Evolutionary conservation across 2,797 vertebrate genomes (phyloP).

Genomic region (Hephaestus fuliginosus): DNA sequence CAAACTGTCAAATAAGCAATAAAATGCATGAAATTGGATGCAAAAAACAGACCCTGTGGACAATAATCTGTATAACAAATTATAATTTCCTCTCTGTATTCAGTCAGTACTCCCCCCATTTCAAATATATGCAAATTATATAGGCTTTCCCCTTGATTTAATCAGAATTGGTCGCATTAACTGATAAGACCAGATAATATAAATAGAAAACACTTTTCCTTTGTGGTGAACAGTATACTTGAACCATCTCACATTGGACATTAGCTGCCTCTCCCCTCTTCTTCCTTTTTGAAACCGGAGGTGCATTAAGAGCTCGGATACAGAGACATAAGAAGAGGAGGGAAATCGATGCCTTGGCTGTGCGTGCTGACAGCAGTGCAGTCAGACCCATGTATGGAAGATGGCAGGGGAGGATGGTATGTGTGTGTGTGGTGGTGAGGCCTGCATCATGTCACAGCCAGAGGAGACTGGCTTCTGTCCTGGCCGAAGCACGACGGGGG

Average conservation of each 20-base stretch:
- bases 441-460: slow-evolving; percentile 64
- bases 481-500: slow-evolving; percentile 34
- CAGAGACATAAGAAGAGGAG: slow-evolving; percentile 44
- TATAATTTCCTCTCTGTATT: not conserved
- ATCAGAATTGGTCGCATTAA: not conserved
- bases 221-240: not conserved
- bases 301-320: slow-evolving; percentile 29
- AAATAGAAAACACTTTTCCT: not conserved
- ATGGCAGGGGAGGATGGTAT: slow-evolving; percentile 45
- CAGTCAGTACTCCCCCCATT: not conserved
- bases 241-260: slow-evolving; percentile 5
- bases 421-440: slow-evolving; percentile 48
- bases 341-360: slow-evolving; percentile 56
- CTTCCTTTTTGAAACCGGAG: slow-evolving; percentile 30
- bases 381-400: slow-evolving; percentile 63
- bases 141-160: not conserved
- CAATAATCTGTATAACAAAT: not conserved
- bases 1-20: not conserved
- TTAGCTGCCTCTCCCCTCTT: not conserved
- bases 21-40: not conserved
- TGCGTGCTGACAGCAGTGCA: slow-evolving; percentile 33
- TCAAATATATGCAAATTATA: slow-evolving; percentile 9
- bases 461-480: slow-evolving; percentile 52
- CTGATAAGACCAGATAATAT: not conserved
- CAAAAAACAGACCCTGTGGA: not conserved